Conservation (phyloP, 2,113 vertebrate genomes). For the Rhinogobius similis region DNA sequence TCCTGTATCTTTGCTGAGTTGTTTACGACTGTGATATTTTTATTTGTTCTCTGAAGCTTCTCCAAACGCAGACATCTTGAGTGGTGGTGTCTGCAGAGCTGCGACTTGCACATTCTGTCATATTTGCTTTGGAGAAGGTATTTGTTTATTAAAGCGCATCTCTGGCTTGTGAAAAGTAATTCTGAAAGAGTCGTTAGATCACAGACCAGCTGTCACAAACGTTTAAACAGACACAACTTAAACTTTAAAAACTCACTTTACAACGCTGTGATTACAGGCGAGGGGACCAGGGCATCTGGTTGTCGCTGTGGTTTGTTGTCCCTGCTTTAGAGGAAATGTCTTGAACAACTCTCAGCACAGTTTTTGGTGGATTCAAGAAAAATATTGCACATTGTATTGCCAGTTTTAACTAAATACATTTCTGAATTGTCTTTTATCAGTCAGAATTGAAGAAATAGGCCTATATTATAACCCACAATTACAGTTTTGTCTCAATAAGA, state of each 20-base stretch:
- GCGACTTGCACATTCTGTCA: constrained; percentile 24
- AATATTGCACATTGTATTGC: neutral
- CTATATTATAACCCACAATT: too few relatives aligned
- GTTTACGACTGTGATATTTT: constrained; percentile 53
- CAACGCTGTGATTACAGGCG: constrained; percentile 63
- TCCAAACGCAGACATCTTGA: constrained; percentile 26
- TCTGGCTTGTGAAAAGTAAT: constrained; percentile 16
- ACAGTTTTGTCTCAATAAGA: too few relatives aligned
- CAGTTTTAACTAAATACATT: too few relatives aligned
- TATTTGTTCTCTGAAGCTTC: constrained; percentile 29
- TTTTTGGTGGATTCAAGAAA: neutral
- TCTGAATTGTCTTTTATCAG: too few relatives aligned
- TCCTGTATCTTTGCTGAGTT: constrained; percentile 33
- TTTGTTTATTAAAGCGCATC: constrained; percentile 35
- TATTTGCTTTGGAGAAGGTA: neutral
- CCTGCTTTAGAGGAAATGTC: constrained; percentile 6
- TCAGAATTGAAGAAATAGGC: too few relatives aligned
- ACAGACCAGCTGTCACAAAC: constrained; percentile 63
- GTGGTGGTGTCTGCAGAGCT: constrained; percentile 6
- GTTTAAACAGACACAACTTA: constrained; percentile 43
- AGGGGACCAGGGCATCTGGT: constrained; percentile 49
- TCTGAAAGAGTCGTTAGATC: constrained; percentile 21
- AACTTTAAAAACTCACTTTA: constrained; percentile 63
- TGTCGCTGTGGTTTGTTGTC: constrained; percentile 41
- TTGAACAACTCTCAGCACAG: neutral